Conservation (phyloP, 2,888 invertebrate species). For the Trichopoda pennipes region DNA sequence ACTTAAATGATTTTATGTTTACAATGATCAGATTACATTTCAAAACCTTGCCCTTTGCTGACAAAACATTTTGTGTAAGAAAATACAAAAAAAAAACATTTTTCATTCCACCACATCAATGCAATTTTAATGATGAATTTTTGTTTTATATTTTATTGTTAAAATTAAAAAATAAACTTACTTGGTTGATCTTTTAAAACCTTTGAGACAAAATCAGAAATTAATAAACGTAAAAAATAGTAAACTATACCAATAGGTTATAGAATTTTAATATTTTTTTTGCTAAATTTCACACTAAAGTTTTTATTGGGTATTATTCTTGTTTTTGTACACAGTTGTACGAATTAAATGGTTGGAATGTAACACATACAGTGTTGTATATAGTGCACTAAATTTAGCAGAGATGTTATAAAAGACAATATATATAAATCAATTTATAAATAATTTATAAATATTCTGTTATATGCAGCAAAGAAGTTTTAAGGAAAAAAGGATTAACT, state of each 20-base stretch:
- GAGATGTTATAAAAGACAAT: background rate
- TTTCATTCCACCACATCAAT: slow-evolving; percentile 45
- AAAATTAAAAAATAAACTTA: slow-evolving; percentile 36
- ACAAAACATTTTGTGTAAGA: slow-evolving; percentile 11
- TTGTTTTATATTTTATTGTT: slow-evolving; percentile 8
- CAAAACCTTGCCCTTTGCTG: background rate
- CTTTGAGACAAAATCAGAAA: slow-evolving; percentile 24
- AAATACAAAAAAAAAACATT: slow-evolving; percentile 17
- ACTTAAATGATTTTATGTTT: slow-evolving; percentile 10
- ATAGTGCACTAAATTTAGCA: background rate
- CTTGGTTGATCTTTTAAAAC: slow-evolving; percentile 29
- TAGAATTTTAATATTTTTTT: slow-evolving; percentile 40
- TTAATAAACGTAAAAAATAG: slow-evolving; percentile 50
- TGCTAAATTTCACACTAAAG: slow-evolving; percentile 53
- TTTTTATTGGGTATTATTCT: slow-evolving; percentile 63
- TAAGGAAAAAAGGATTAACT: too few relatives aligned
- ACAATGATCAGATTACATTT: slow-evolving; percentile 1
- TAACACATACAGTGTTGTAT: background rate
- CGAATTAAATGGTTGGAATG: background rate
- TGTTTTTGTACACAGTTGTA: slow-evolving; percentile 60
- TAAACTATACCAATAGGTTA: slow-evolving; percentile 16
- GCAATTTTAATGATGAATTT: background rate
- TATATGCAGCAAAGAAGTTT: too few relatives aligned
- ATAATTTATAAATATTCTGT: too few relatives aligned
- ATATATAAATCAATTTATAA: background rate